Base-by-base conservation (phyloP, 2,888 invertebrate genomes). In the Cactoblastis cactorum region DNA sequence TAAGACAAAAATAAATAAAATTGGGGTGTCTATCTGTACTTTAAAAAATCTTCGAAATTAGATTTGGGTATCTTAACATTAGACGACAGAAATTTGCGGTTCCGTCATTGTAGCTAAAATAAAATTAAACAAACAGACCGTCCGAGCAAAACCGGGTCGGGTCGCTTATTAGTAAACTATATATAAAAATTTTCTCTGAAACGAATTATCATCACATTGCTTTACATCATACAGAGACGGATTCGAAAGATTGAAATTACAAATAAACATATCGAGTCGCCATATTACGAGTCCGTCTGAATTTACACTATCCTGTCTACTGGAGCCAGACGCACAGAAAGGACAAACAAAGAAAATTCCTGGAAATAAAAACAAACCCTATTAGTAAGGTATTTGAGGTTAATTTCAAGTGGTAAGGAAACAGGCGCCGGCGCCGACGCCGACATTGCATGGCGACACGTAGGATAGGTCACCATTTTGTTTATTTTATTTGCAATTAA, bases 251-350 rank as follows among this genome's bases (percentile, higher is more conserved):
- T 43, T 43, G 14, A 43, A 43, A 43, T 43, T 11, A 28, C 28
- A 43, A 43, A 43, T 43, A 43, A 43, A 43, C n/a, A 43, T 15
- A 22, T 15, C 17, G 11, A 17, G 43, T 43, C 43, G 28, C 43
- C 43, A 15, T 32, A 43, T 43, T 41, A 41, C 12, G 24, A 43
- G 28, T 43, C 43, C 15, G 50, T 51, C 53, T 34, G 48, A 12
- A 47, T 43, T 43, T 43, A 43, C 43, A 43, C 43, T 43, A 43
- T 43, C 28, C 43, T 43, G 43, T 43, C 41, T 41, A 41, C 43
- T 43, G 43, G 50, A 51, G 53, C 51, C 54, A 35, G 49, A 50
- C 53, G 54, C 55, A 57, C 58, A 54, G 55, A 51, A 56, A 57
- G 55, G 55, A 59, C 14, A 41, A 24, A 51, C 57, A 49, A 54